Evolutionary conservation across 1,140 invertebrate species (phyloP).

Genomic region (Octopus bimaculoides): DNA sequence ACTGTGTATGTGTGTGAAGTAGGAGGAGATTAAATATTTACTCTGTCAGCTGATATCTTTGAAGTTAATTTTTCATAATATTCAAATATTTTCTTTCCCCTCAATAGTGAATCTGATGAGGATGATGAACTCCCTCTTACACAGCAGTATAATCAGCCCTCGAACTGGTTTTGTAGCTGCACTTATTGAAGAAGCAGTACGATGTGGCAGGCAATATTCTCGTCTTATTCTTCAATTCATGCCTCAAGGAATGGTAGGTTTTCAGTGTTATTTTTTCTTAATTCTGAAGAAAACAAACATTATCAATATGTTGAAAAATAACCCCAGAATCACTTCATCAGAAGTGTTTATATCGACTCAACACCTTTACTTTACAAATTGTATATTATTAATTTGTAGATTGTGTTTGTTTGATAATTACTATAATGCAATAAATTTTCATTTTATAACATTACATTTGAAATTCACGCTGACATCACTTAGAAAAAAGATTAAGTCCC

Average conservation of each 20-base stretch:
- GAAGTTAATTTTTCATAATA: too few species aligned
- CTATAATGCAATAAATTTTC: not conserved
- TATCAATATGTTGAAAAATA: not conserved
- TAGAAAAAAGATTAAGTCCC: too few species aligned
- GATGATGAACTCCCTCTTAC: slow-evolving; percentile 72
- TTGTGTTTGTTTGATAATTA: not conserved
- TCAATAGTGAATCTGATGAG: slow-evolving; percentile 64
- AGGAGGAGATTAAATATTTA: too few species aligned
- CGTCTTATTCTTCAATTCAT: slow-evolving; percentile 76
- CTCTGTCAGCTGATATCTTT: too few species aligned
- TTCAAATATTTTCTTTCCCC: not conserved
- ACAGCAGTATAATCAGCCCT: slow-evolving; percentile 74
- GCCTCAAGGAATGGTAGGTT: slow-evolving; percentile 61
- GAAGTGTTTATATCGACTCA: not conserved
- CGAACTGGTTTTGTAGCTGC: slow-evolving; percentile 83
- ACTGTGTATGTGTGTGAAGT: too few species aligned
- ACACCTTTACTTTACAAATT: not conserved
- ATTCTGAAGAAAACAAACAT: not conserved
- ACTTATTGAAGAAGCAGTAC: slow-evolving; percentile 77
- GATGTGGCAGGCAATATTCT: slow-evolving; percentile 75
- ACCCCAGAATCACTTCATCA: not conserved
- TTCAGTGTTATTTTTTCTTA: not conserved
- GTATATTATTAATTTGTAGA: not conserved
- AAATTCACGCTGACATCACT: too few species aligned
- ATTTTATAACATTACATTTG: too few species aligned